Evolutionary conservation across 2,113 vertebrate genomes (phyloP).

Genomic region (Diadophis punctatus): DNA sequence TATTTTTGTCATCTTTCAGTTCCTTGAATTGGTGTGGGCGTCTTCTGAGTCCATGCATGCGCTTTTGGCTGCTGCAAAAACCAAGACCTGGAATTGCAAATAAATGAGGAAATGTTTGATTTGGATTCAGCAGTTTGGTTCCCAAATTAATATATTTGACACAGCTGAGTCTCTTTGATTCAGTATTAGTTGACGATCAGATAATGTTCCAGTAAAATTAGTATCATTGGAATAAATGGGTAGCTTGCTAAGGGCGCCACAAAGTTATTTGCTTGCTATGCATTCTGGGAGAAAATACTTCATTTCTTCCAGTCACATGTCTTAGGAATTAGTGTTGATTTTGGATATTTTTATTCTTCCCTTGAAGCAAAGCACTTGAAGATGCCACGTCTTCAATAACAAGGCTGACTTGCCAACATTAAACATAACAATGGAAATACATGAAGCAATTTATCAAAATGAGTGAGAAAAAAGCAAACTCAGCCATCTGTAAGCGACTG

Average conservation of each 20-base stretch:
- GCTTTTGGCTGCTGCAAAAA: neutral
- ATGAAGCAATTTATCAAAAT: neutral
- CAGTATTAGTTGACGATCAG: neutral
- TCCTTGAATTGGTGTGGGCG: neutral
- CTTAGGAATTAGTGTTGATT: neutral
- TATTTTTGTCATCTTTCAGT: neutral
- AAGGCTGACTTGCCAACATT: neutral
- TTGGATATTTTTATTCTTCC: neutral
- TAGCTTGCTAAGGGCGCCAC: neutral
- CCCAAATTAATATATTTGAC: constrained; percentile 3
- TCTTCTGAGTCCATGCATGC: neutral
- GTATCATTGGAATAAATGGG: neutral
- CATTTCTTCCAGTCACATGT: neutral
- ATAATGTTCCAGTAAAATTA: neutral
- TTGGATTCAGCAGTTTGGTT: neutral
- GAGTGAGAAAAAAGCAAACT: neutral
- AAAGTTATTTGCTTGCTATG: neutral
- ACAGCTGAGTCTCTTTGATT: neutral
- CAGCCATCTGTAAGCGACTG: neutral
- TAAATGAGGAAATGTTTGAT: neutral
- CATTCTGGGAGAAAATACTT: neutral
- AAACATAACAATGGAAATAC: neutral
- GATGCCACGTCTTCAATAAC: neutral
- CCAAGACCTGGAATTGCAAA: neutral
- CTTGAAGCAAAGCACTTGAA: neutral